These are phyloP conservation scores for Monoplex corrugatus DNA, from an alignment of 2,888 invertebrate species.

Conservation along the genomic window DNA sequence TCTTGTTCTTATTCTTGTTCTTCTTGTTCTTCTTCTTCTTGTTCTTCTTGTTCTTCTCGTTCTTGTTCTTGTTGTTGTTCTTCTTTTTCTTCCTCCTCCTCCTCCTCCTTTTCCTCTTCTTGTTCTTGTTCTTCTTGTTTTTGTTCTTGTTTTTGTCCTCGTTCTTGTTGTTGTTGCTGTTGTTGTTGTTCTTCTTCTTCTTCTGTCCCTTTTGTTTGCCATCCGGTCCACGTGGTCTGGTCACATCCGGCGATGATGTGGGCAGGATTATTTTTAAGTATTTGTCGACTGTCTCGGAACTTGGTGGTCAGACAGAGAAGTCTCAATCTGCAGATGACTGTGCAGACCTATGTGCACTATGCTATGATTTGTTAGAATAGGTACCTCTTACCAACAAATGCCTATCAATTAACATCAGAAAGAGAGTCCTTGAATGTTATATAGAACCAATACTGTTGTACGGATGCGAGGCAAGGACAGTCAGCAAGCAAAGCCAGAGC, in stretches of 20 bases:
- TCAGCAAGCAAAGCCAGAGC: too few relatives aligned
- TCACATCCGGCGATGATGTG: neutral
- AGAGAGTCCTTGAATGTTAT: too few relatives aligned
- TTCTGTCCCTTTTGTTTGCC: neutral
- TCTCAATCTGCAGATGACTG: too few relatives aligned
- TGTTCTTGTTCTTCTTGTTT: neutral
- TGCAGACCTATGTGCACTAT: too few relatives aligned
- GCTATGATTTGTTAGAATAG: too few relatives aligned
- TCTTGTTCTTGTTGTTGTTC: neutral
- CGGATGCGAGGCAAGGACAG: too few relatives aligned
- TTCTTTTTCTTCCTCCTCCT: neutral
- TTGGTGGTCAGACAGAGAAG: too few relatives aligned
- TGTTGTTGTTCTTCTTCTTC: neutral
- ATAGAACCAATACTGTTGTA: too few relatives aligned
- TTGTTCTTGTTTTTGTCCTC: neutral
- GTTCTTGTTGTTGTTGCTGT: neutral
- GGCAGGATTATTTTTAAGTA: neutral
- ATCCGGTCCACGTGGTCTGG: too few relatives aligned
- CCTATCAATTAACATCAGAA: too few relatives aligned
- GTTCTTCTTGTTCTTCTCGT: neutral
- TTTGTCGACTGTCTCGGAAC: neutral
- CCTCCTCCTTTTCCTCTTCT: neutral
- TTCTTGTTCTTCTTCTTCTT: neutral
- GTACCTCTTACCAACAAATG: too few relatives aligned
- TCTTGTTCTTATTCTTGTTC: neutral